Evolutionary conservation across 2,113 vertebrate genomes (phyloP).

Genomic region (Equus quagga): DNA sequence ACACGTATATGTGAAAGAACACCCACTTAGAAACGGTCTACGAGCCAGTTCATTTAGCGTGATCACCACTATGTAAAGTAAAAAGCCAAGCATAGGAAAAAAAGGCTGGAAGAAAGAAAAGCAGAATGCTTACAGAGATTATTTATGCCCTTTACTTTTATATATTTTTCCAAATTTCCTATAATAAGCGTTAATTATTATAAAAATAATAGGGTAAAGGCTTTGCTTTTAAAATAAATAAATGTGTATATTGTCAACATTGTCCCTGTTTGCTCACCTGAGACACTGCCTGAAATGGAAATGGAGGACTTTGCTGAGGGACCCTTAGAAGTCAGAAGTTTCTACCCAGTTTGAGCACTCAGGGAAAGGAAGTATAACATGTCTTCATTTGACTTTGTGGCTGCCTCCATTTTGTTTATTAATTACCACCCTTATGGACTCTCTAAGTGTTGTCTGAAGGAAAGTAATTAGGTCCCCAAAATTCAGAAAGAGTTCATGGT

Average conservation of each 20-base stretch:
- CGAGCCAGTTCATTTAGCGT: background rate
- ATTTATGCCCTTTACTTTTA: background rate
- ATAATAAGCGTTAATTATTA: background rate
- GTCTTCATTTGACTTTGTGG: background rate
- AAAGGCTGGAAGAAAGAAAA: background rate
- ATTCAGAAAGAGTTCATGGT: background rate
- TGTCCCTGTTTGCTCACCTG: background rate
- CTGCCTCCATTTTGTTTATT: background rate
- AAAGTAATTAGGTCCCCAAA: background rate
- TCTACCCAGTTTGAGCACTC: background rate
- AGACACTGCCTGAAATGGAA: background rate
- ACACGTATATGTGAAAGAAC: background rate
- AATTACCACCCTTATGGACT: background rate
- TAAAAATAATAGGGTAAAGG: background rate
- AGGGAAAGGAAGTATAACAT: background rate
- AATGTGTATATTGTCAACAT: background rate
- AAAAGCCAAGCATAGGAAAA: background rate
- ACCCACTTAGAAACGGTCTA: conserved; percentile 20
- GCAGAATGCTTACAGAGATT: background rate
- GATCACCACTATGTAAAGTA: conserved; percentile 7
- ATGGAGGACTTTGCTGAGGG: background rate
- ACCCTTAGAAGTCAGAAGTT: background rate
- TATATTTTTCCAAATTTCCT: conserved; percentile 25
- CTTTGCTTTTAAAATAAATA: conserved; percentile 31
- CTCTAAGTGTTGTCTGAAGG: background rate